phyloP scores from a whole-genome alignment of 2,113 vertebrate genomes.

The Aramus guarauna region DNA sequence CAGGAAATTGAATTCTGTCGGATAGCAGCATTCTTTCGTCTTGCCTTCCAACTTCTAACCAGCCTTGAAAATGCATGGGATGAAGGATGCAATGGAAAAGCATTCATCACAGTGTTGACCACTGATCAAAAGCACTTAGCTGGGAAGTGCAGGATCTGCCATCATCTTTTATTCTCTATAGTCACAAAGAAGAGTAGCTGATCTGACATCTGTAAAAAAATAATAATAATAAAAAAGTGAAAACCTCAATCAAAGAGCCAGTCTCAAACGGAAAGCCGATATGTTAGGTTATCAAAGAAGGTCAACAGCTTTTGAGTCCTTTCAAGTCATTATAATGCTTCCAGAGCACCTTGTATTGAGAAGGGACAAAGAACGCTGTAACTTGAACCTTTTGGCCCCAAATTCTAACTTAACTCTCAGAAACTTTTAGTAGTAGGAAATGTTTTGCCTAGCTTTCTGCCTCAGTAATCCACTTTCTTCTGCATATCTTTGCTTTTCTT shows the following conservation, averaged over 20 bases:
- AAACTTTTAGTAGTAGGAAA: background rate
- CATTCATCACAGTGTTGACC: slow-evolving; percentile 21
- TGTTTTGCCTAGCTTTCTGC: background rate
- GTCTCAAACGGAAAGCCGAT: background rate
- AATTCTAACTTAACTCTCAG: background rate
- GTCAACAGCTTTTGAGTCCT: background rate
- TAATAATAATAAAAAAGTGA: background rate
- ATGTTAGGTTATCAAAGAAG: background rate
- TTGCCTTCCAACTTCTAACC: slow-evolving; percentile 34
- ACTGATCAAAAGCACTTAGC: slow-evolving; percentile 38
- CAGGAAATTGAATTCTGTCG: slow-evolving; percentile 34
- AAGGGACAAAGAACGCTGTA: background rate
- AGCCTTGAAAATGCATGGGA: slow-evolving; percentile 30
- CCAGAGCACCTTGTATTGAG: background rate
- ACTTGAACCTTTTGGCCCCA: background rate
- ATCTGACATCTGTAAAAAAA: background rate
- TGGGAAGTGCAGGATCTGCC: slow-evolving; percentile 8
- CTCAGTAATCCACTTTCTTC: background rate
- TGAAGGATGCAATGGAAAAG: slow-evolving; percentile 20
- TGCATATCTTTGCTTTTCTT: background rate
- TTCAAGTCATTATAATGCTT: background rate
- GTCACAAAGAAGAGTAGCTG: slow-evolving; percentile 11
- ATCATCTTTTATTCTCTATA: background rate
- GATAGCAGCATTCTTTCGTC: background rate
- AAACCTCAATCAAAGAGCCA: background rate